Conservation (phyloP, 2,888 invertebrate genomes). For the Microctonus hyperodae region DNA sequence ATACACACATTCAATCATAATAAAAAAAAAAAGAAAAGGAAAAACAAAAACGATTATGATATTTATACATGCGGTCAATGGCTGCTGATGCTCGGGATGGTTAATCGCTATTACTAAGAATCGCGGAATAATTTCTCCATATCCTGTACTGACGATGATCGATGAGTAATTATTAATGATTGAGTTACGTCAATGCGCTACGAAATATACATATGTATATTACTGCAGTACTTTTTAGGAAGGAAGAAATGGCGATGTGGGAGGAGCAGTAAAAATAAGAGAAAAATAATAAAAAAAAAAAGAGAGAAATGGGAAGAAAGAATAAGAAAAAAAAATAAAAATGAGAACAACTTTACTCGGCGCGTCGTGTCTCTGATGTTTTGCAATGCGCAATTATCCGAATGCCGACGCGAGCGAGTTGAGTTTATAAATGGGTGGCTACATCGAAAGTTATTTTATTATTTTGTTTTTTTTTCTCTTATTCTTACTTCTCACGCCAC, state of each 20-base stretch:
- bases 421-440: constrained; percentile 24
- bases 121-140: constrained; percentile 9
- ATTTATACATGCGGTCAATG: constrained; percentile 28
- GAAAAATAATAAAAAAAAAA: not conserved
- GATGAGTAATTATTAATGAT: constrained; percentile 21
- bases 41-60: constrained; percentile 25
- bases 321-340: constrained; percentile 3
- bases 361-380: constrained; percentile 25
- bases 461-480: constrained; percentile 14
- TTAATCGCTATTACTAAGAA: constrained; percentile 21
- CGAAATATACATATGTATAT: constrained; percentile 7
- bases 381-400: constrained; percentile 31
- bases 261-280: not conserved
- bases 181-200: constrained; percentile 21
- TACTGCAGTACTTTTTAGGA: not conserved
- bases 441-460: constrained; percentile 21
- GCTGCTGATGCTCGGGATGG: constrained; percentile 20
- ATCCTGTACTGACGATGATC: constrained; percentile 14
- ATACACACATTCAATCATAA: too few relatives aligned
- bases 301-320: not conserved
- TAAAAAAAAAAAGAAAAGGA: not conserved
- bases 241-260: not conserved
- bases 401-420: constrained; percentile 24
- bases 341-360: constrained; percentile 11
- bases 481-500: constrained; percentile 23